Base-by-base conservation (phyloP, 2,888 invertebrate species). In the Fragum fragum region DNA sequence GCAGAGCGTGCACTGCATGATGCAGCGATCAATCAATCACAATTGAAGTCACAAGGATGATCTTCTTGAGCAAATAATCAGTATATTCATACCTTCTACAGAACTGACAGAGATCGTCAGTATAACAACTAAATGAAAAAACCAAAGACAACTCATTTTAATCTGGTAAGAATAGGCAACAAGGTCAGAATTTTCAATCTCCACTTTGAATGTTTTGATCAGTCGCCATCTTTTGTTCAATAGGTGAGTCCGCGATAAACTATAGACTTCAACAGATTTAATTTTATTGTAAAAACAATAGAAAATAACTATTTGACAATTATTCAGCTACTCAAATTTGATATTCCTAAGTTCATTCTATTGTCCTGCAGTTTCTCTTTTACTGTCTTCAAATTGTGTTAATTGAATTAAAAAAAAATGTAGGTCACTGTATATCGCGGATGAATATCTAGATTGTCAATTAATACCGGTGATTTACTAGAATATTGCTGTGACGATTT, bases 191-290 rank as follows among this genome's bases (percentile, higher is more conserved):
- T 9, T 23, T 23, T 23, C 61, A 32, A 66, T 42, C 66, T 23
- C 36, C 66, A 23, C 66, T 66, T 42, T 42, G 23, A 66, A 42
- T 66, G 66, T 66, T 66, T 66, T 66, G 66, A 42, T 66, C 66
- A 66, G 16, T 66, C 66, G 66, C 66, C 66, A 66, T 66, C 6
- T 66, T 66, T 23, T 63, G 63, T 63, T 14, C 6, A 21, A 23
- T 21, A 18, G 3, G 3, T 36, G 32, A 36, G 32, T 36, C 32
- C 32, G 32, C 32, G 9, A 9, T 36, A 36, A 36, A 36, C 3
- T 36, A 9, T 36, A 36, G 32, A 36, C 32, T 9, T n/a, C n/a
- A n/a, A n/a, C n/a, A n/a, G n/a, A n/a, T n/a, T n/a, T n/a, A n/a
- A n/a, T n/a, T n/a, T n/a, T n/a, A n/a, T n/a, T n/a, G n/a, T n/a